phyloP scores from a whole-genome alignment of 2,888 invertebrate genomes.

The Coleophora flavipennella region DNA sequence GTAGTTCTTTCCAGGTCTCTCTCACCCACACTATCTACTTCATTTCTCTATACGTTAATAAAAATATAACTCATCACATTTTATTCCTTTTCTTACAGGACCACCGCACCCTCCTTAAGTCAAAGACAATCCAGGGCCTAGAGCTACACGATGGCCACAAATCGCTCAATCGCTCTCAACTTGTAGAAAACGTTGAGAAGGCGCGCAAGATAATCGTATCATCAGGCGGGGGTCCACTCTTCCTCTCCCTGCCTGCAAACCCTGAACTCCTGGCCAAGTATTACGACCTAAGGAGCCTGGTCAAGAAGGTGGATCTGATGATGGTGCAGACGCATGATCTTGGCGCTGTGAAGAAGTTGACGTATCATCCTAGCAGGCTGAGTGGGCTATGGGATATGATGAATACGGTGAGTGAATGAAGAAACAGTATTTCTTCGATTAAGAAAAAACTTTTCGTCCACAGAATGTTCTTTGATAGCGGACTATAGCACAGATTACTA shows the following conservation, averaged over 20 bases:
- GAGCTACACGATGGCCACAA: slow-evolving; percentile 71
- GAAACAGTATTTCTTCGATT: slow-evolving; percentile 3
- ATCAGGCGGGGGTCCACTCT: slow-evolving; percentile 64
- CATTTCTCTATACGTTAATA: too few species aligned
- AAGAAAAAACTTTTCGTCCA: too few species aligned
- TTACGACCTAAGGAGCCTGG: slow-evolving; percentile 76
- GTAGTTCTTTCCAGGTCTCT: too few species aligned
- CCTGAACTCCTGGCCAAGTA: slow-evolving; percentile 79
- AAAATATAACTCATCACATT: not conserved
- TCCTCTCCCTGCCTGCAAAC: slow-evolving; percentile 75
- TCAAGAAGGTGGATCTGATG: slow-evolving; percentile 78
- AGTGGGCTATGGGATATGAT: slow-evolving; percentile 84
- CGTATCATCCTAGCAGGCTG: slow-evolving; percentile 82
- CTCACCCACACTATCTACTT: too few species aligned
- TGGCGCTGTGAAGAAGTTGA: slow-evolving; percentile 76
- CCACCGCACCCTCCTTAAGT: slow-evolving; percentile 66
- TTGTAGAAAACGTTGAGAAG: slow-evolving; percentile 56
- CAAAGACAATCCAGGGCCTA: slow-evolving; percentile 70
- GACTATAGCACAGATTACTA: too few species aligned
- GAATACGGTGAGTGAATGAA: slow-evolving; percentile 74
- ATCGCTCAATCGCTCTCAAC: slow-evolving; percentile 61
- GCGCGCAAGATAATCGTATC: slow-evolving; percentile 59
- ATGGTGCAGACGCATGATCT: slow-evolving; percentile 79
- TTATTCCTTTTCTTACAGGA: slow-evolving; percentile 50
- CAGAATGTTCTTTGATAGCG: too few species aligned